Evolutionary conservation across 2,797 vertebrate genomes (phyloP).

Genomic region (Gephyroberyx darwinii): DNA sequence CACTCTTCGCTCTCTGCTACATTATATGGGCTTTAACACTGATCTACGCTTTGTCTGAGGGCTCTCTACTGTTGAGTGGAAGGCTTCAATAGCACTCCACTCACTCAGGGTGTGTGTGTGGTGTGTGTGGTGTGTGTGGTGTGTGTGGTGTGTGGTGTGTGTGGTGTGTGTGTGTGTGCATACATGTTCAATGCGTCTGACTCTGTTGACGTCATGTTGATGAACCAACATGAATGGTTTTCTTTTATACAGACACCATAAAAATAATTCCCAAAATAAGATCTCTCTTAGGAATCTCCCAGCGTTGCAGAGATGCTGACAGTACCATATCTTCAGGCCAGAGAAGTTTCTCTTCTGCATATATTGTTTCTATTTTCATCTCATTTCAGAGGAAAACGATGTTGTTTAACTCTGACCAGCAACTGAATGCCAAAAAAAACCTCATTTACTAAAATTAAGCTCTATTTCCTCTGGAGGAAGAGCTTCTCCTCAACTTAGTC

Average conservation of each 20-base stretch:
- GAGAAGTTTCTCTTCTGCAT: too few relatives aligned
- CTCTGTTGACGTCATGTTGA: constrained; percentile 14
- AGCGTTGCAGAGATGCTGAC: neutral
- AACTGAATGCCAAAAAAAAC: neutral
- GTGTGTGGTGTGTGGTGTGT: constrained; percentile 21
- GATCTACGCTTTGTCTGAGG: constrained; percentile 51
- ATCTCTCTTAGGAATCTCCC: neutral
- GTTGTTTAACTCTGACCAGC: neutral
- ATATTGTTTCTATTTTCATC: too few relatives aligned
- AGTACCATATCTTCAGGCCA: neutral
- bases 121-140: constrained; percentile 13
- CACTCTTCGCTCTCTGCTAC: constrained; percentile 43
- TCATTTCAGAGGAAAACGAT: neutral
- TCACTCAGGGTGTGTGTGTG: constrained; percentile 16
- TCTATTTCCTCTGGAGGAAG: too few relatives aligned
- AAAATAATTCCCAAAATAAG: neutral
- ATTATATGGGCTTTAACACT: constrained; percentile 41
- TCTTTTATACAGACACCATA: too few relatives aligned
- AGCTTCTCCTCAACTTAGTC: too few relatives aligned
- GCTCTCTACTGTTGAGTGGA: constrained; percentile 54
- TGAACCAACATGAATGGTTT: constrained; percentile 2
- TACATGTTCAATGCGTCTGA: constrained; percentile 18
- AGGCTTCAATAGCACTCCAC: constrained; percentile 47
- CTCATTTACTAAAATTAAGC: too few relatives aligned
- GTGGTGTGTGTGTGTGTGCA: constrained; percentile 3